These are phyloP conservation scores for Pelobates fuscus DNA, from an alignment of 2,113 vertebrate species.

Conservation along the genomic window DNA sequence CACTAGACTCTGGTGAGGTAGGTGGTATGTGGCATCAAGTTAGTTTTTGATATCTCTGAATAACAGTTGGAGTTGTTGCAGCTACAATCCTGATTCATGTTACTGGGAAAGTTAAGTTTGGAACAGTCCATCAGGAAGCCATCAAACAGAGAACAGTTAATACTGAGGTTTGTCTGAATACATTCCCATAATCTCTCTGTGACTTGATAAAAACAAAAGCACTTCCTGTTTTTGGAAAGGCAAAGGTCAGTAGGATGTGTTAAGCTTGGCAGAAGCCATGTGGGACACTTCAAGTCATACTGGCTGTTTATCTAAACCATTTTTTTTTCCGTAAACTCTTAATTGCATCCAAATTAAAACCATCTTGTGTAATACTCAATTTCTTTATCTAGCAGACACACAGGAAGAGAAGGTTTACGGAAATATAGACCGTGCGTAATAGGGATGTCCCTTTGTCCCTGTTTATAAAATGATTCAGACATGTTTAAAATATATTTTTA, in stretches of 20 bases:
- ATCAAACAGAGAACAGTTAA: constrained; percentile 25
- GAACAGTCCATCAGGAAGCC: constrained; percentile 15
- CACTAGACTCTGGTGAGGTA: not conserved
- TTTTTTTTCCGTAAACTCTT: not conserved
- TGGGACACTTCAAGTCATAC: constrained; percentile 28
- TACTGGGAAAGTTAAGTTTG: not conserved
- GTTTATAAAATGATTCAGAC: too few relatives aligned
- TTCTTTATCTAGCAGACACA: not conserved
- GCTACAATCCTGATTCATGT: not conserved
- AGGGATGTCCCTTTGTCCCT: too few relatives aligned
- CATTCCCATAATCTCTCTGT: constrained; percentile 17
- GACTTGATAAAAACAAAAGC: constrained; percentile 50
- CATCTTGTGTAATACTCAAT: not conserved
- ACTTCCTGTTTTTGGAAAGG: constrained; percentile 51
- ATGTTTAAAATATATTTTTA: too few relatives aligned
- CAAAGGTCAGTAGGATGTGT: constrained; percentile 42
- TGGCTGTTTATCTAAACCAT: constrained; percentile 24
- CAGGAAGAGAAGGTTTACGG: not conserved
- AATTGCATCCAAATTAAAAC: constrained; percentile 21
- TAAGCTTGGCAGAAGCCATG: constrained; percentile 39
- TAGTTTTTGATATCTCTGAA: not conserved
- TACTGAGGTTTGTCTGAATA: constrained; percentile 18
- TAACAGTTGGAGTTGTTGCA: not conserved
- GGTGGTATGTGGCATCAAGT: not conserved
- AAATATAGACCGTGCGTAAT: not conserved